Evolutionary conservation across 2,113 vertebrate species (phyloP).

Genomic region (Acrocephalus arundinaceus): DNA sequence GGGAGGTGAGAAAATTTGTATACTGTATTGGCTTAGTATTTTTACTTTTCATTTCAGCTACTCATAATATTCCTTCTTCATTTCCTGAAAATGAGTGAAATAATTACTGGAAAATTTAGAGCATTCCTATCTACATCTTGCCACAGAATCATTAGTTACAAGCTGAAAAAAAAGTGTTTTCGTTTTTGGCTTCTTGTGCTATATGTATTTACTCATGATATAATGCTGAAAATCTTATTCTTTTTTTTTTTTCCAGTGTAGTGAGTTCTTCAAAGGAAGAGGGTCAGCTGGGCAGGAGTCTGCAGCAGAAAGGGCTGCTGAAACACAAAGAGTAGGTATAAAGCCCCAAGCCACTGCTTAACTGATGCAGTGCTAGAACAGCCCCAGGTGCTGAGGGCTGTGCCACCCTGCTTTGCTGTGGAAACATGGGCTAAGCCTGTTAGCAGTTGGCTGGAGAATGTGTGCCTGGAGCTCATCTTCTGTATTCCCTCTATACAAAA

Average conservation of each 20-base stretch:
- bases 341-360: not conserved
- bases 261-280: not conserved
- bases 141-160: not conserved
- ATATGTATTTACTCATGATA: not conserved
- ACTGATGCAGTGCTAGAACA: not conserved
- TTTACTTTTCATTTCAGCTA: not conserved
- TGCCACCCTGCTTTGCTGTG: not conserved
- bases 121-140: not conserved
- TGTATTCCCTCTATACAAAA: not conserved
- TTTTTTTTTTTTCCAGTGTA: not conserved
- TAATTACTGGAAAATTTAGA: not conserved
- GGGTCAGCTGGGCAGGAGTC: not conserved
- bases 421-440: not conserved
- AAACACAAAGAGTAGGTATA: slow-evolving; percentile 24
- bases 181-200: not conserved
- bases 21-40: not conserved
- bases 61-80: not conserved
- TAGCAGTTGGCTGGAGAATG: not conserved
- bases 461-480: not conserved
- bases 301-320: not conserved
- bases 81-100: not conserved
- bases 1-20: not conserved
- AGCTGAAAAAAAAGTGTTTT: not conserved
- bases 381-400: not conserved
- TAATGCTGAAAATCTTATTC: not conserved